Base-by-base conservation (phyloP, 2,888 invertebrate species). In the Diogma glabrata region DNA sequence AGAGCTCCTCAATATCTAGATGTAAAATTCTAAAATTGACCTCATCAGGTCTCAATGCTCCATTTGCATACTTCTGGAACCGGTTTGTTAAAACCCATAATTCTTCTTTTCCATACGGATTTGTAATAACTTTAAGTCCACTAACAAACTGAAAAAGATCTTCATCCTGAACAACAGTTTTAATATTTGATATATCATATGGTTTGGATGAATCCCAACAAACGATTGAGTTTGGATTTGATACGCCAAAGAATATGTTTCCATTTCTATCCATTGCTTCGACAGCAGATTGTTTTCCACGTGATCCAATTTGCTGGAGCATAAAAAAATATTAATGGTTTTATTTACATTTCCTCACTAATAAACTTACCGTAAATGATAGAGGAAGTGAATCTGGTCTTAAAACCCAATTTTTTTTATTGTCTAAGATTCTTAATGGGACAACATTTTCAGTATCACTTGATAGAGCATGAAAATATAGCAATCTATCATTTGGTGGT, bases 1-100 rank as follows among this genome's bases (percentile, higher is more conserved):
- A 55, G 10, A 69, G 56, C 52, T 68, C 62, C 46, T 60, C 60
- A 1, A 63, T 59, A 6, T 63, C 62, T 50, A 67, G 66, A 5
- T 81, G 82, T 56, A 79, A 77, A 52, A 88, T 81, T 58, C 86
- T 76, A 61, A 78, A 87, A 65, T 88, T 87, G 1, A 78, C 66
- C 57, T 77, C 77, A 16, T 71, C 67, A 1, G 74, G 60, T 45
- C 67, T 72, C 5, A 81, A 58, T 0, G 75, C 75, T 4, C 77
- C 80, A 0, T 76, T 72, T 62, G 79, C 76, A 4, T 81, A 72
- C 70, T 80, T 81, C 67, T 87, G 85, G 63, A 79, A 83, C 52
- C 82, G 75, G 45, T 78, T 78, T 0, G 84, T 81, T 5, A 82
- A 54, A 12, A 80, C 69, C 81, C 82, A 84, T 2, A 85, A 64